Evolutionary conservation across 2,888 invertebrate genomes (phyloP), one percentile per base, ranked within the genome.

Genomic region (Drosophila mulleri): DNA sequence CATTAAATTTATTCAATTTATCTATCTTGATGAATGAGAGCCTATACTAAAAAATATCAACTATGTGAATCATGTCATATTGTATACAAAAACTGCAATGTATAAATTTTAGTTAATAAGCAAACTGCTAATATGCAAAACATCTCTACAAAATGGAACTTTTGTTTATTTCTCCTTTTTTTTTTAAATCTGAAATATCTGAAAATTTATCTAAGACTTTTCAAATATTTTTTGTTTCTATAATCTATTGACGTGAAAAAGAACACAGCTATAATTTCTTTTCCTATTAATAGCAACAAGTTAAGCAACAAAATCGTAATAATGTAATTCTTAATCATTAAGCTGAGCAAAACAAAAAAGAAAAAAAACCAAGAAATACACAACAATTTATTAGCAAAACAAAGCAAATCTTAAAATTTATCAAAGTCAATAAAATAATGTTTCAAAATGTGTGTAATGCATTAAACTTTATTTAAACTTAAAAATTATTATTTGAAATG

Each of bases 361-460:
- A 58, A 58, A 72, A 79, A 62, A 54, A 64, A 59, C 14, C n/a
- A 75, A 64, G 64, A 81, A 75, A 85, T 82, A 83, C 82, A 88
- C 75, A 77, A 75, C 67, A 84, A 78, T 79, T 75, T 74, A 85
- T 76, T 84, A 87, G 87, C 73, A 73, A 84, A 82, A 81, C 80
- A 71, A 80, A 78, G 67, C 75, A 74, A 82, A 78, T 61, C 71
- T 73, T 74, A 77, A 75, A 71, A 73, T 85, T 72, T 80, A 89
- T 83, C 74, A 83, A 88, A 87, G 84, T 82, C 83, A 89, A 89
- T 86, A 88, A 89, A 88, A 88, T 89, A 85, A 88, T 83, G 85
- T 88, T 87, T 68, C 78, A 89, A 88, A 88, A 89, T 83, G 78
- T 83, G 83, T 83, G 73, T 72, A 75, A 83, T 79, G 86, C 79